phyloP scores from a whole-genome alignment of 2,797 vertebrate species.

The Poeciliopsis turneri region DNA sequence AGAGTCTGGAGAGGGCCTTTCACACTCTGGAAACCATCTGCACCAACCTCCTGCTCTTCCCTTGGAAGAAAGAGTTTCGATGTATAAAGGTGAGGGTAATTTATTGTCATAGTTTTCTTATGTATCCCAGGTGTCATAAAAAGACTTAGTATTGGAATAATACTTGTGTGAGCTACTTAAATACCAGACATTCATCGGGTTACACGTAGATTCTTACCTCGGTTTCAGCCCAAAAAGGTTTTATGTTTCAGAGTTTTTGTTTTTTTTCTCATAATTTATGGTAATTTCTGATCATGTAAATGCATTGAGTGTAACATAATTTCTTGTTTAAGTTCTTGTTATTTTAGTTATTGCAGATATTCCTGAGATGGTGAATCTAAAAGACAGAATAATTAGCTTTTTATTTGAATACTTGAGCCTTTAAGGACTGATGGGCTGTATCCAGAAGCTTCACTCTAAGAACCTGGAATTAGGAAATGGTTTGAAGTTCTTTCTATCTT shows the following conservation, averaged over 20 bases:
- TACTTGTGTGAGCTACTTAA: background rate
- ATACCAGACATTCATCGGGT: background rate
- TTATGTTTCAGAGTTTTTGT: background rate
- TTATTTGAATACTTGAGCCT: background rate
- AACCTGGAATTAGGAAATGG: background rate
- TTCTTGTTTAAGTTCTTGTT: background rate
- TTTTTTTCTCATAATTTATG: background rate
- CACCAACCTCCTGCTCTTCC: constrained; percentile 95
- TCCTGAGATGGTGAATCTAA: background rate
- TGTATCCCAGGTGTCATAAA: background rate
- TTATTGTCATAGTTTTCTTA: background rate
- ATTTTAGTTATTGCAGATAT: background rate
- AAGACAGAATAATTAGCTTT: background rate
- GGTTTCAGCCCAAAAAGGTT: background rate
- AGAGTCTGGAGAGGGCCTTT: constrained; percentile 88
- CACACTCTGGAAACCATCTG: constrained; percentile 90
- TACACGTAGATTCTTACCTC: no score
- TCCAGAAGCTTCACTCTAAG: background rate
- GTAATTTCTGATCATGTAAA: background rate
- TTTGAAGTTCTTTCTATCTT: background rate
- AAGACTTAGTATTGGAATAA: background rate
- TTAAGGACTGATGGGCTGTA: background rate
- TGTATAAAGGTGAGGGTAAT: constrained; percentile 89
- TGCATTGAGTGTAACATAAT: background rate
- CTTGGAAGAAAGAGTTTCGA: constrained; percentile 99